Conservation (phyloP, 1,140 invertebrate genomes). For the Drosophila yakuba region DNA sequence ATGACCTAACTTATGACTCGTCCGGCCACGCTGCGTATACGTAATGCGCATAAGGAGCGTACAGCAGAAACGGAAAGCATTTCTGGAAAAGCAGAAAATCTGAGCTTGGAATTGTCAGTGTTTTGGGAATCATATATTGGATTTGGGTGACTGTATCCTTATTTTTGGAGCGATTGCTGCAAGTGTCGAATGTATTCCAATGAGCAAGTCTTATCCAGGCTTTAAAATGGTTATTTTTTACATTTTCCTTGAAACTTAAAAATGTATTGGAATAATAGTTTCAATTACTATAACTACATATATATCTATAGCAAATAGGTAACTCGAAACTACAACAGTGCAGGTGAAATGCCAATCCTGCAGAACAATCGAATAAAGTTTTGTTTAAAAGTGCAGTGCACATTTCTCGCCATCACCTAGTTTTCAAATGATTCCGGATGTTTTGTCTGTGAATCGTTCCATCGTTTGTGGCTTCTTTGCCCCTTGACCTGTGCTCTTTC, state of each 20-base stretch:
- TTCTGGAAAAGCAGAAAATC: constrained; percentile 11
- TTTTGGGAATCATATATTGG: constrained; percentile 32
- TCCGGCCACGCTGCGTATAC: constrained; percentile 64
- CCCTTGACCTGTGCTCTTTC: constrained; percentile 9
- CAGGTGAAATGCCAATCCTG: constrained; percentile 6
- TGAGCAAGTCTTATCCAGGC: too few relatives aligned
- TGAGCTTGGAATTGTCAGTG: constrained; percentile 8
- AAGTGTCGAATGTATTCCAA: not conserved
- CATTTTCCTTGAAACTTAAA: too few relatives aligned
- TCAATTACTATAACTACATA: too few relatives aligned
- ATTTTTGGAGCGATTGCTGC: constrained; percentile 4
- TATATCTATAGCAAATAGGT: too few relatives aligned
- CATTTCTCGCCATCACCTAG: constrained; percentile 27
- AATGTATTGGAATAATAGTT: too few relatives aligned
- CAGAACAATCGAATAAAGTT: constrained; percentile 12
- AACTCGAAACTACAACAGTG: not conserved
- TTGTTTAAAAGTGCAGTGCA: constrained; percentile 15
- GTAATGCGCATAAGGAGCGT: constrained; percentile 56
- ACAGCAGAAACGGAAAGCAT: constrained; percentile 11
- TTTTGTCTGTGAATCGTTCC: constrained; percentile 15
- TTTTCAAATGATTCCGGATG: constrained; percentile 21
- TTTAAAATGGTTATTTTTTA: too few relatives aligned
- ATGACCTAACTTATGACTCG: constrained; percentile 80
- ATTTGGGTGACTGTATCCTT: constrained; percentile 32
- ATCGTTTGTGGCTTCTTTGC: constrained; percentile 4